phyloP scores from a whole-genome alignment of 2,888 invertebrate genomes.

The Tholera decimalis region DNA sequence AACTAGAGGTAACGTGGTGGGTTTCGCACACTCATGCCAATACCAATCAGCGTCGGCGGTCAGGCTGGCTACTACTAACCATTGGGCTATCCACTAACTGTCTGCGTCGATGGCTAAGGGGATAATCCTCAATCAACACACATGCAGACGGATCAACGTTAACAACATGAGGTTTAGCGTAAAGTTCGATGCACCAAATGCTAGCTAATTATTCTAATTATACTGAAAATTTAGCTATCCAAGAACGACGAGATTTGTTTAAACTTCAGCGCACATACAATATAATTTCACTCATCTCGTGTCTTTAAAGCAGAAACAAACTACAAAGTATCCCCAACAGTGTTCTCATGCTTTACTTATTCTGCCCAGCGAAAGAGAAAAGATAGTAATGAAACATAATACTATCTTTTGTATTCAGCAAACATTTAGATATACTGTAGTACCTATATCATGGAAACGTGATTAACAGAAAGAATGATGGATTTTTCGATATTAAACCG shows the following conservation, averaged over 20 bases:
- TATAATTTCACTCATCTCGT: slow-evolving; percentile 25
- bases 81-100: background rate
- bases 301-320: slow-evolving; percentile 31
- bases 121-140: slow-evolving; percentile 48
- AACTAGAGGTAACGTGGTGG: background rate
- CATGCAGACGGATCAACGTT: slow-evolving; percentile 19
- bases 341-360: slow-evolving; percentile 23
- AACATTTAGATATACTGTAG: slow-evolving; percentile 42
- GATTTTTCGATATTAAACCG: slow-evolving; percentile 57
- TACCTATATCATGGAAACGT: slow-evolving; percentile 49
- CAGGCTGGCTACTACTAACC: background rate
- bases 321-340: slow-evolving; percentile 19
- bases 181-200: slow-evolving; percentile 16
- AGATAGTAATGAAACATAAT: slow-evolving; percentile 37
- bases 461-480: slow-evolving; percentile 57
- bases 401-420: slow-evolving; percentile 53
- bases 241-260: background rate
- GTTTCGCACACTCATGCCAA: background rate
- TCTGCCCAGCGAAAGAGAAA: slow-evolving; percentile 33
- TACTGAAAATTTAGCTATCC: slow-evolving; percentile 11
- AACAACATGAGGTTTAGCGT: slow-evolving; percentile 15
- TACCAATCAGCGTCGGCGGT: slow-evolving; percentile 6
- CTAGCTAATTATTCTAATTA: slow-evolving; percentile 28
- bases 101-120: slow-evolving; percentile 2
- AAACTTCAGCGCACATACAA: background rate